phyloP scores from a whole-genome alignment of 64 coral and sea anemone species.

The Stichodactyla helianthus region DNA sequence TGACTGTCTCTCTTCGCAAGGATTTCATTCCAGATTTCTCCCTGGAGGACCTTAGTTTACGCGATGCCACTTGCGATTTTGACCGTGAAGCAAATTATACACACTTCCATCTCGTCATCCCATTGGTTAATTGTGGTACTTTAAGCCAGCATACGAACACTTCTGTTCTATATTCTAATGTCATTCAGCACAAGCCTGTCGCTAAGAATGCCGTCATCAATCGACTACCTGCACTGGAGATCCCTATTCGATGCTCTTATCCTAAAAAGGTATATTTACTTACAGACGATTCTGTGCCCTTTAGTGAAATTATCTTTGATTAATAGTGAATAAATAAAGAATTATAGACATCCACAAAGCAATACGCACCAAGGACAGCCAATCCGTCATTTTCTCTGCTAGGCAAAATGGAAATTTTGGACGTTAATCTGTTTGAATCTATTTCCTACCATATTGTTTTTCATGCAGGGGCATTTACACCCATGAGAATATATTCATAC shows the following conservation, averaged over 20 bases:
- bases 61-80: constrained; percentile 41
- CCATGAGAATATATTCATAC: too few relatives aligned
- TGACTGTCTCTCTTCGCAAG: constrained; percentile 52
- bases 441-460: too few relatives aligned
- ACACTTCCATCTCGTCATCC: constrained; percentile 60
- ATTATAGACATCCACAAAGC: too few relatives aligned
- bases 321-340: too few relatives aligned
- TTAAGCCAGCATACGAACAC: constrained; percentile 56
- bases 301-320: too few relatives aligned
- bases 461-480: too few relatives aligned
- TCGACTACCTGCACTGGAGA: constrained; percentile 52
- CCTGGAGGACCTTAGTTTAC: constrained; percentile 38
- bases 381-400: too few relatives aligned
- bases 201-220: constrained; percentile 46
- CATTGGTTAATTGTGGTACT: constrained; percentile 78
- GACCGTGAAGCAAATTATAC: constrained; percentile 45
- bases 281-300: not conserved
- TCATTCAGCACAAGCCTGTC: constrained; percentile 32
- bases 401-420: too few relatives aligned
- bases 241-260: constrained; percentile 73
- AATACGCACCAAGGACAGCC: too few relatives aligned
- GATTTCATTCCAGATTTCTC: constrained; percentile 41
- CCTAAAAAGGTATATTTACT: constrained; percentile 37
- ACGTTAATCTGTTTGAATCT: too few relatives aligned
- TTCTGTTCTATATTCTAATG: constrained; percentile 63